Conservation (phyloP, 92 coral and sea anemone species). For the Bergia sp. region DNA sequence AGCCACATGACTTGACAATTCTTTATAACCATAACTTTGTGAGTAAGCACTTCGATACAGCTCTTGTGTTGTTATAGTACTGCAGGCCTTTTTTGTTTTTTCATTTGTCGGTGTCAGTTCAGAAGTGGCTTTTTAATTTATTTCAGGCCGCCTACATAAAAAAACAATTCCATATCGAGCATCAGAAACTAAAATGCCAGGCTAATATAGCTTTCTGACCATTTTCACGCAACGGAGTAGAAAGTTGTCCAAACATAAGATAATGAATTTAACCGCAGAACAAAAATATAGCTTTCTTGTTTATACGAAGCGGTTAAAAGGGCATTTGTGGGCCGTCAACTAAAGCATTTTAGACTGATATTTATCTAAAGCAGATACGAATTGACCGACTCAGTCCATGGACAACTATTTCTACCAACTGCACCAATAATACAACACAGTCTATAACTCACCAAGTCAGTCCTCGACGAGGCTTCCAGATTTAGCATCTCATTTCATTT, state of each 20-base stretch:
- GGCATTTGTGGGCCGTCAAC: slow-evolving; percentile 33
- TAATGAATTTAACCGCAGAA: slow-evolving; percentile 36
- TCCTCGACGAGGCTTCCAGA: neutral
- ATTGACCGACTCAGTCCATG: neutral
- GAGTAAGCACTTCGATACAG: slow-evolving; percentile 15
- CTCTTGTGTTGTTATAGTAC: neutral
- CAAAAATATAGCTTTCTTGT: slow-evolving; percentile 35
- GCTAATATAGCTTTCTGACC: neutral
- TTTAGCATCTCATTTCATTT: slow-evolving; percentile 10
- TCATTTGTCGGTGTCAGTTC: slow-evolving; percentile 5
- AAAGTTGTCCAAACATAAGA: slow-evolving; percentile 18
- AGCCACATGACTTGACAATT: neutral
- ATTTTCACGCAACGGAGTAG: slow-evolving; percentile 10
- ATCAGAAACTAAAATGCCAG: neutral
- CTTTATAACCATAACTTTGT: neutral
- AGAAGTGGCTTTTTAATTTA: slow-evolving; percentile 32
- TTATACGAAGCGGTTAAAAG: slow-evolving; percentile 45
- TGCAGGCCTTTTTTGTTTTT: slow-evolving; percentile 2
- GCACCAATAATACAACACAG: neutral
- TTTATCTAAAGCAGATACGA: neutral
- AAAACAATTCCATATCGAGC: neutral
- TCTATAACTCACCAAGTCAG: neutral
- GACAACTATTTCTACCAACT: neutral
- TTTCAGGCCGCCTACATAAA: neutral
- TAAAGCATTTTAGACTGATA: slow-evolving; percentile 4